phyloP scores from a whole-genome alignment of 2,888 invertebrate genomes.

The Deroplatys truncata region DNA sequence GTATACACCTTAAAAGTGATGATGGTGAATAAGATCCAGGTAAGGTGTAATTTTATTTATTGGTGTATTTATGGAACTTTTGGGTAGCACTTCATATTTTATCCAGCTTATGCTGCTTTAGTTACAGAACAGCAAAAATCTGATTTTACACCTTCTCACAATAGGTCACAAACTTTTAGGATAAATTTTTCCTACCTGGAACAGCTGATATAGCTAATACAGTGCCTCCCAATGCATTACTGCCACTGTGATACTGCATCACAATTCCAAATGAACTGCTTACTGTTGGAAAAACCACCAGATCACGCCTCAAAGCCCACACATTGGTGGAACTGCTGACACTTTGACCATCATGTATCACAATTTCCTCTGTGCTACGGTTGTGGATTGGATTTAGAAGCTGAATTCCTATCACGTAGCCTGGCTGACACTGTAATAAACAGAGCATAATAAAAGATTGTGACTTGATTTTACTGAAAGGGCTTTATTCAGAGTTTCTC shows the following conservation, averaged over 20 bases:
- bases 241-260: constrained; percentile 75
- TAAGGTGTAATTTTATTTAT: too few relatives aligned
- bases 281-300: constrained; percentile 85
- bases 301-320: constrained; percentile 78
- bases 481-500: too few relatives aligned
- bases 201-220: constrained; percentile 75
- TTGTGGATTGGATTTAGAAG: constrained; percentile 87
- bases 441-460: not conserved
- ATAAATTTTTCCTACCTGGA: constrained; percentile 40
- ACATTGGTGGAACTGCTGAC: constrained; percentile 52
- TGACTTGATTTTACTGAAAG: too few relatives aligned
- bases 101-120: too few relatives aligned
- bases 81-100: too few relatives aligned
- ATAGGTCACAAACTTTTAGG: not conserved
- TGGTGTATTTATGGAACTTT: too few relatives aligned
- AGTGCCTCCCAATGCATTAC: constrained; percentile 72
- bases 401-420: constrained; percentile 84
- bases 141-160: not conserved
- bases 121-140: too few relatives aligned
- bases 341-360: constrained; percentile 71
- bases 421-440: constrained; percentile 60
- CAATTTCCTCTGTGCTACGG: constrained; percentile 78
- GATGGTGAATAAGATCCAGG: too few relatives aligned
- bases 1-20: too few relatives aligned
- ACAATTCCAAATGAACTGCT: constrained; percentile 79